phyloP scores from a whole-genome alignment of 2,113 vertebrate species.

The Thamnaconus septentrionalis region DNA sequence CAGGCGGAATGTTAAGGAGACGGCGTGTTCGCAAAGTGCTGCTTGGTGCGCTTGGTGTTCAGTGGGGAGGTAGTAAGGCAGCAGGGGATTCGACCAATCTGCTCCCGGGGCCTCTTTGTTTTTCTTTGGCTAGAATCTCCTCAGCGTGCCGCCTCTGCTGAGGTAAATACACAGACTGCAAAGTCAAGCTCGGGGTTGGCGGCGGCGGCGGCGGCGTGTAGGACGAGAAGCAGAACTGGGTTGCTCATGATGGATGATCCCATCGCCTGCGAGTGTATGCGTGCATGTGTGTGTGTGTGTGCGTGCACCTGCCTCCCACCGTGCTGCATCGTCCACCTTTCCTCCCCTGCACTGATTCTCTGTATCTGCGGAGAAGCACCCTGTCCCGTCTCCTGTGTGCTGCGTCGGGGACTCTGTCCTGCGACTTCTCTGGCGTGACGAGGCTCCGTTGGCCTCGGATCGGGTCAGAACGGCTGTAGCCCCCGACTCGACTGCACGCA shows the following conservation, averaged over 20 bases:
- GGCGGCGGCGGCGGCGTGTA: conserved; percentile 32
- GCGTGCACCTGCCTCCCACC: too few relatives aligned
- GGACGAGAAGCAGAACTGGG: conserved; percentile 52
- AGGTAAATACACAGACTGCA: conserved; percentile 57
- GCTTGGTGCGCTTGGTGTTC: neutral
- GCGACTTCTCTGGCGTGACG: too few relatives aligned
- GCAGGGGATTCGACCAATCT: neutral
- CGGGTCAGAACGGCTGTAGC: too few relatives aligned
- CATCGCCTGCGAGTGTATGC: conserved; percentile 11
- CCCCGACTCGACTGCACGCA: too few relatives aligned
- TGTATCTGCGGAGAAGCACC: too few relatives aligned
- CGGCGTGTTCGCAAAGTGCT: too few relatives aligned
- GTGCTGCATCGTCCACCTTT: too few relatives aligned
- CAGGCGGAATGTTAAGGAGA: too few relatives aligned
- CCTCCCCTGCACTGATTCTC: too few relatives aligned
- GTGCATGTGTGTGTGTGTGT: neutral
- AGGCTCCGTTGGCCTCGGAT: too few relatives aligned
- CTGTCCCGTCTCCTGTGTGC: too few relatives aligned
- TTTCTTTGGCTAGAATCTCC: conserved; percentile 45
- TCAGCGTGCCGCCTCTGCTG: conserved; percentile 43
- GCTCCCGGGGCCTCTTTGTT: conserved; percentile 9
- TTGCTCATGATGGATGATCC: conserved; percentile 60
- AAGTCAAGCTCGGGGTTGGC: conserved; percentile 48
- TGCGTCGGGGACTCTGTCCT: too few relatives aligned
- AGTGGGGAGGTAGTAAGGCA: neutral